phyloP scores from a whole-genome alignment of 2,888 invertebrate species.

The Boloria selene region DNA sequence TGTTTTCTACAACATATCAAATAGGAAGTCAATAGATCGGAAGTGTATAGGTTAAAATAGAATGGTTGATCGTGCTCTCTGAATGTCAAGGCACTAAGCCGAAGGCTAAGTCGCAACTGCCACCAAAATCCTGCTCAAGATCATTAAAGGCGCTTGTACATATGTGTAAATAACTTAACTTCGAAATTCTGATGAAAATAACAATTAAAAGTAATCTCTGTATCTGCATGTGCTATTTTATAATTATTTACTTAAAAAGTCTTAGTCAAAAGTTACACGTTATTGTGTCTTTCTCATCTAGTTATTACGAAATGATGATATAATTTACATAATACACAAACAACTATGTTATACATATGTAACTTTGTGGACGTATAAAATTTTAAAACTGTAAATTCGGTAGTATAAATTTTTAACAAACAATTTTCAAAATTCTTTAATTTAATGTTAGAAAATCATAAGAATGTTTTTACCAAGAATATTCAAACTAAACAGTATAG shows the following conservation, averaged over 20 bases:
- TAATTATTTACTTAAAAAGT: not conserved
- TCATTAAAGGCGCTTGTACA: constrained; percentile 27
- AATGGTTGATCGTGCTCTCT: constrained; percentile 69
- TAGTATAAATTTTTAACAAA: too few species aligned
- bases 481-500: too few species aligned
- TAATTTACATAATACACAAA: too few species aligned
- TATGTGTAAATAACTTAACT: constrained; percentile 27
- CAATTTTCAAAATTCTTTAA: too few species aligned
- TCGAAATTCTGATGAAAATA: constrained; percentile 5
- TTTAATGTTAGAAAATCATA: too few species aligned
- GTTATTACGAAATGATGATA: too few species aligned
- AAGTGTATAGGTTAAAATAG: constrained; percentile 72
- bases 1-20: constrained; percentile 45
- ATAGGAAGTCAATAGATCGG: constrained; percentile 74
- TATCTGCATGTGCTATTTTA: not conserved
- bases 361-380: too few species aligned
- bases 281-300: too few species aligned
- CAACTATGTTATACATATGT: too few species aligned
- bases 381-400: too few species aligned
- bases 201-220: not conserved
- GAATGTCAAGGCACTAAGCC: constrained; percentile 73
- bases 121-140: constrained; percentile 43
- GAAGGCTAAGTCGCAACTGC: constrained; percentile 51
- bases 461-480: too few species aligned
- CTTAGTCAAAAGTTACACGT: too few species aligned